Evolutionary conservation across 2,113 vertebrate species (phyloP), one percentile per base, ranked within the genome.

Genomic region (Aspiorhynchus laticeps): DNA sequence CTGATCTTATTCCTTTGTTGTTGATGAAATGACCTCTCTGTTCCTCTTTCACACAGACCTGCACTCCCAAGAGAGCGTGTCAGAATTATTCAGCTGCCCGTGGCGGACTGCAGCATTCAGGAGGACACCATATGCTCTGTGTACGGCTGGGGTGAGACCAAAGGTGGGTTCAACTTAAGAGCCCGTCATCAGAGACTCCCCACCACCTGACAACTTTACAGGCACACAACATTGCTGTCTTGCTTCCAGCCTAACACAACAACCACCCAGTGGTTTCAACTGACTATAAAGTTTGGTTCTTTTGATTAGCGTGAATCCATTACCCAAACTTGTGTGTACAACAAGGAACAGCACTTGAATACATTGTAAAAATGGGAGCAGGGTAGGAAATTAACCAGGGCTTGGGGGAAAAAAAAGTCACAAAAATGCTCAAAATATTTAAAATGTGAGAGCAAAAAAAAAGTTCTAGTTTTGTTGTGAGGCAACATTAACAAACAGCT

Each of bases 131-230:
- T 93, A 21, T 99, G 98, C 93, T 97, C 95, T 93, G 96, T 98
- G 92, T 98, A 98, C 85, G 98, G 98, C 93, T 99, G 98, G 98
- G 98, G 98, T 89, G 96, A 99, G 87, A 99, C 98, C 90, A 97
- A 97, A 98, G 96, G 98, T 99, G 96, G 9, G 82, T 33, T 80
- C 61, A 51, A 46, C 46, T 56, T 71, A n/a, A 26, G 6, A 75
- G 26, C 24, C 17, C 33, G 48, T 59, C 43, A n/a, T 28, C 9
- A 80, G 19, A 65, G 53, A 33, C 41, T 74, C 4, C 19, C 15
- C n/a, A 67, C 33, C 74, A 61, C 14, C 28, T 78, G 33, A 67
- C 59, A 38, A 3, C 41, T 84, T 56, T 36, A 43, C 46, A 33
- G 24, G 43, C 46, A 89, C 26, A 90, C 21, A 19, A 79, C 3